Percentiles rank a stretch among this genome's conserved stretches.
phyloP scores from a whole-genome alignment of 2,888 invertebrate species.

The Drosophila atripex region DNA sequence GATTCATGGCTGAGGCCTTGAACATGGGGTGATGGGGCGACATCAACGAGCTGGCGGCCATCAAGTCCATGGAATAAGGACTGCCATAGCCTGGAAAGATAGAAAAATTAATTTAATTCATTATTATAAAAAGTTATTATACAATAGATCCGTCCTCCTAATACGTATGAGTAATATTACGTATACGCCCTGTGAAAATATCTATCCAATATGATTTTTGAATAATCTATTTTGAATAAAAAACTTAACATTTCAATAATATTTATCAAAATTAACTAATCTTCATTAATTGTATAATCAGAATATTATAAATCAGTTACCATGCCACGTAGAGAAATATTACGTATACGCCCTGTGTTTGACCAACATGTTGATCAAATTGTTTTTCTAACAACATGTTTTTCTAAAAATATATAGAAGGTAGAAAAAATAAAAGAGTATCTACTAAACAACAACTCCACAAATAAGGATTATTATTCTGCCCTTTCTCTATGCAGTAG shows the following conservation, averaged over 20 bases:
- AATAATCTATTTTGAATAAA: too few species aligned
- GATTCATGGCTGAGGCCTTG: slow-evolving; percentile 89
- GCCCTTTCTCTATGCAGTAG: not conserved
- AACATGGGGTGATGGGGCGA: slow-evolving; percentile 90
- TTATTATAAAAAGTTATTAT: not conserved
- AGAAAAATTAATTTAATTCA: not conserved
- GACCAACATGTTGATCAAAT: too few species aligned
- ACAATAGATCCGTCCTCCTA: too few species aligned
- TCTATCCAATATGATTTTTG: too few species aligned
- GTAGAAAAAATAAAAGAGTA: not conserved
- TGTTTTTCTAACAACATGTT: too few species aligned
- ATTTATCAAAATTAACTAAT: not conserved
- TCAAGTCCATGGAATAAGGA: slow-evolving; percentile 89
- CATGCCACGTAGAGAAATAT: not conserved
- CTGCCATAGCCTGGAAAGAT: slow-evolving; percentile 84
- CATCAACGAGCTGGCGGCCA: slow-evolving; percentile 90
- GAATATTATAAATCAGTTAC: too few species aligned
- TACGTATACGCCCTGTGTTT: not conserved
- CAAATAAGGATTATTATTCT: not conserved
- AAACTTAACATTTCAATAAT: not conserved
- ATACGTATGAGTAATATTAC: not conserved
- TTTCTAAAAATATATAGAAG: too few species aligned
- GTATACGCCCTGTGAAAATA: not conserved
- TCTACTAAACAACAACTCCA: not conserved
- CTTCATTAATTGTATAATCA: too few species aligned